Base-by-base conservation (phyloP, 2,888 invertebrate genomes). In the Leucophora obtusa region DNA sequence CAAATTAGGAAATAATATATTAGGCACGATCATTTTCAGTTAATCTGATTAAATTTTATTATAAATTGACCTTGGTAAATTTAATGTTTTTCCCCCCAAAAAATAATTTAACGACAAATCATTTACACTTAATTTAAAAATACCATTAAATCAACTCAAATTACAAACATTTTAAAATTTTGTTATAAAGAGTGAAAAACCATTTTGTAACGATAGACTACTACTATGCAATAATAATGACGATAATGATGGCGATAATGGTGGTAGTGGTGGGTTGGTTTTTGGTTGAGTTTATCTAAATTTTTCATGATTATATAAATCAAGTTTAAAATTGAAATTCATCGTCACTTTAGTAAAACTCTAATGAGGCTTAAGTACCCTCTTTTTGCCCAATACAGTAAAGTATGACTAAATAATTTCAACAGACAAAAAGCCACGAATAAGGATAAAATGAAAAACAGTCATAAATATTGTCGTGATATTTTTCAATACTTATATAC, bases 301-400 rank as follows among this genome's bases (percentile, higher is more conserved):
- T 58, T 71, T 70, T 62, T 74, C 60, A 77, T 79, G 66, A 84
- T 83, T 85, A 85, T 87, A 88, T 89, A 88, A 88, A 89, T 88
- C 89, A 88, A 87, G 86, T 85, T 84, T 83, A 79, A 84, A 82
- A 83, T 85, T 86, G 83, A 87, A 89, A 90, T 89, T 89, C 89
- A 87, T 89, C 89, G 90, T 89, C 89, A 89, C 88, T 89, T 90
- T 79, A 81, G 75, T 80, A 47, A 58, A 75, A 72, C 50, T 70
- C 73, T 78, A 76, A 79, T 70, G 75, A 71, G 81, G 51, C 58
- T 77, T 84, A 82, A 75, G 65, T 63, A 82, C 63, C 73, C 73
- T 69, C 65, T 54, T 58, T 21, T 35, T 53, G 51, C 47, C n/a
- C 28, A 56, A 35, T 33, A 62, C 7, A 14, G 14, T 28, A n/a